A percentile compares a stretch with the other conserved stretches of the same genome.
These are phyloP conservation scores for Oreochromis aureus DNA, from an alignment of 2,113 vertebrate genomes.

Conservation along the genomic window DNA sequence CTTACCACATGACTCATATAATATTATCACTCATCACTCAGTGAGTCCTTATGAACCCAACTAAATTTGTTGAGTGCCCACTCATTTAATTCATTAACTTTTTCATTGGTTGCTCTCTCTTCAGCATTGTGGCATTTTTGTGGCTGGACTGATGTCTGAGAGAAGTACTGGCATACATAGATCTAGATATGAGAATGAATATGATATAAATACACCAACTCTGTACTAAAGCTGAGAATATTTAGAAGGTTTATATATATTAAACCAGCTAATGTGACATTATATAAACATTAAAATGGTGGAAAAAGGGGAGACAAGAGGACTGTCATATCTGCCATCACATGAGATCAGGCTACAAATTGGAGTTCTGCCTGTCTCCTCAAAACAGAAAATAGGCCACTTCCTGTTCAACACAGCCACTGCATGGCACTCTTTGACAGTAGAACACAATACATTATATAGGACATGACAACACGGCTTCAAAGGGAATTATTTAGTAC, in stretches of 20 bases:
- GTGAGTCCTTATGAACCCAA: not conserved
- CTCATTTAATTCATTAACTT: not conserved
- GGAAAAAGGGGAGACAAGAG: not conserved
- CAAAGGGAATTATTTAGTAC: constrained; percentile 12
- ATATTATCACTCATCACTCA: not conserved
- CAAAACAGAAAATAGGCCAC: constrained; percentile 35
- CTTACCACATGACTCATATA: not conserved
- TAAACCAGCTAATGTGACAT: not conserved
- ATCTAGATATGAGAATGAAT: not conserved
- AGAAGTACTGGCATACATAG: not conserved
- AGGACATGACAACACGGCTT: not conserved
- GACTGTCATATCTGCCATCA: constrained; percentile 39
- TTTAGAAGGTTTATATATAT: not conserved
- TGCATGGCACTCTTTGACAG: constrained; percentile 17
- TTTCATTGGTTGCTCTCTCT: not conserved
- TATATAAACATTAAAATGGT: not conserved
- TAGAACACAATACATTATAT: not conserved
- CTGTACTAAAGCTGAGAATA: not conserved
- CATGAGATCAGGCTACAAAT: constrained; percentile 31
- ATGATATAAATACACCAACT: not conserved
- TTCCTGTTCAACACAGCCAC: constrained; percentile 5
- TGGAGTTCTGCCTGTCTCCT: constrained; percentile 7
- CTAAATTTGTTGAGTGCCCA: not conserved
- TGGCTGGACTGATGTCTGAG: not conserved
- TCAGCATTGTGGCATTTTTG: not conserved